Conservation (phyloP, 37 sponge, comb jelly and placozoan genomes). For the Ianthella basta region DNA sequence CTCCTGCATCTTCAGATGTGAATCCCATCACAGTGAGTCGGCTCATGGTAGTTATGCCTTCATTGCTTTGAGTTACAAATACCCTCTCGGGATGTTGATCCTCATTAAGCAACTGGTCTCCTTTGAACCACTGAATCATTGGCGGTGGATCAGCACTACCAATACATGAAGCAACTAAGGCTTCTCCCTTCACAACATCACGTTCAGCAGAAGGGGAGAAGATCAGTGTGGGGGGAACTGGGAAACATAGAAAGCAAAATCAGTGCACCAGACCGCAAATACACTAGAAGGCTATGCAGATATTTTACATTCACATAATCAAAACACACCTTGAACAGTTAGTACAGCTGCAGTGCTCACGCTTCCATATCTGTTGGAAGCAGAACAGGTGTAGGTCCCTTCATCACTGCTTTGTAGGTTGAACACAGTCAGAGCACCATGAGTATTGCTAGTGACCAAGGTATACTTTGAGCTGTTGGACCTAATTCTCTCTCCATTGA, state of each 20-base stretch:
- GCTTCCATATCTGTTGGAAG: conserved; percentile 22
- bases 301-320: no score
- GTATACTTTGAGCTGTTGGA: neutral
- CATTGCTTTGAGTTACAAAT: neutral
- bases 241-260: neutral
- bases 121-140: neutral
- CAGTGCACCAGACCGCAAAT: neutral
- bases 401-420: neutral
- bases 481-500: neutral
- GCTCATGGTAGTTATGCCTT: neutral
- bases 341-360: conserved; percentile 19
- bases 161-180: neutral
- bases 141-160: conserved; percentile 1
- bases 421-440: neutral
- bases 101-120: neutral
- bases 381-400: conserved; percentile 16
- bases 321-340: neutral
- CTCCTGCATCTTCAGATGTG: neutral
- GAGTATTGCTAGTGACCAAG: neutral
- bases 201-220: neutral
- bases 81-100: neutral
- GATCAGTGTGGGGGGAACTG: neutral
- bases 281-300: no score
- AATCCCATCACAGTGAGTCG: neutral
- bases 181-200: conserved; percentile 13